Conservation (phyloP, 2,888 invertebrate genomes). For the Pseudococcus viburni region DNA sequence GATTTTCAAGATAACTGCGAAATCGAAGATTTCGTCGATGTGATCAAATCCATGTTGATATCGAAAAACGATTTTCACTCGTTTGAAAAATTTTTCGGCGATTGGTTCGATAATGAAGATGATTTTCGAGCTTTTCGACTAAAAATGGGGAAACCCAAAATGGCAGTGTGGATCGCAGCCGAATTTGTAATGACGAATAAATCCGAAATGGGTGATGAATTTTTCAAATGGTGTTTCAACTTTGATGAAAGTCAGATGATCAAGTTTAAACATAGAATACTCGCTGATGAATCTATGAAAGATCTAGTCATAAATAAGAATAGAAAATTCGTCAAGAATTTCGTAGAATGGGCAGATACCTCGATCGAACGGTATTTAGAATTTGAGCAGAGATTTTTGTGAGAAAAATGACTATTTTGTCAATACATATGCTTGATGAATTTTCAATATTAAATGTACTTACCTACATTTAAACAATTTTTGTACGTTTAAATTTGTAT, state of each 20-base stretch:
- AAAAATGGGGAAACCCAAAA: background rate
- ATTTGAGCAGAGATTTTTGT: no score
- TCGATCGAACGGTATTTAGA: background rate
- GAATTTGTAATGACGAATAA: background rate
- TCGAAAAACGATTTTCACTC: background rate
- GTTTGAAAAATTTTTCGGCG: background rate
- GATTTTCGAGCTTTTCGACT: background rate
- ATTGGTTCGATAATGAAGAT: background rate
- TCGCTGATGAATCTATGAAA: background rate
- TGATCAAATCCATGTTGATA: background rate
- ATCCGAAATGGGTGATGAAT: background rate
- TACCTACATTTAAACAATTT: no score
- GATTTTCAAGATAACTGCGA: background rate
- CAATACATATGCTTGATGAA: no score
- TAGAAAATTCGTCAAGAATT: background rate
- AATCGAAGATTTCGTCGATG: background rate
- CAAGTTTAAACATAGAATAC: background rate
- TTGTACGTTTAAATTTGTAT: no score
- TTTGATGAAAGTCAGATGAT: background rate
- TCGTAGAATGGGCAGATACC: background rate
- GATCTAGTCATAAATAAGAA: background rate
- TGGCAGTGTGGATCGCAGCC: background rate
- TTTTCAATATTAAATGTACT: no score
- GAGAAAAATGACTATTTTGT: no score
- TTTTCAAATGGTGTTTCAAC: background rate